Conservation (phyloP, 2,888 invertebrate genomes). For the Taenaris catops region DNA sequence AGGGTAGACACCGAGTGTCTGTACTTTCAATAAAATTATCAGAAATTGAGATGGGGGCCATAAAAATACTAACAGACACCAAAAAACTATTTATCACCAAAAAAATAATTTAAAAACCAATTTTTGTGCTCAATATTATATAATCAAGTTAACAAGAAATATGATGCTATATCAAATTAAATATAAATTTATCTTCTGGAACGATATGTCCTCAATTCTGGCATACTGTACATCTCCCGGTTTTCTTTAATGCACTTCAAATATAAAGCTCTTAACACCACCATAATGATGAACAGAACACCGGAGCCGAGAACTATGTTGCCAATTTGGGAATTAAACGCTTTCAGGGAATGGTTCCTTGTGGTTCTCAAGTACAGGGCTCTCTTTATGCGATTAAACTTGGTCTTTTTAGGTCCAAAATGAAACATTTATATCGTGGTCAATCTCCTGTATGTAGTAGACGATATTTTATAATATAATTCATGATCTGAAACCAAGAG, state of each 20-base stretch:
- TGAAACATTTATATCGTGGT: slow-evolving; percentile 27
- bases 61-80: too few relatives aligned
- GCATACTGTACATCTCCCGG: background rate
- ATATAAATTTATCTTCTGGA: background rate
- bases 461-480: too few relatives aligned
- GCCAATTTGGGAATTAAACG: slow-evolving; percentile 18
- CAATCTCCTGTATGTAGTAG: too few relatives aligned
- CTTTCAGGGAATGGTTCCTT: slow-evolving; percentile 4
- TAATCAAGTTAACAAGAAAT: too few relatives aligned
- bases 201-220: background rate
- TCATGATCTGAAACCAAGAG: too few relatives aligned
- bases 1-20: too few relatives aligned
- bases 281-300: slow-evolving; percentile 26
- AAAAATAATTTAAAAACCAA: too few relatives aligned
- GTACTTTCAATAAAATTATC: too few relatives aligned
- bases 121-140: too few relatives aligned
- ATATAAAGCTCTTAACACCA: slow-evolving; percentile 30
- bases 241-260: slow-evolving; percentile 26
- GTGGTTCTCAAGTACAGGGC: slow-evolving; percentile 27
- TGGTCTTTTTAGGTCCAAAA: slow-evolving; percentile 22
- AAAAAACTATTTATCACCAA: too few relatives aligned
- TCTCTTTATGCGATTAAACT: slow-evolving; percentile 30
- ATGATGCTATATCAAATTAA: too few relatives aligned
- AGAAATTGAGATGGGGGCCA: too few relatives aligned
- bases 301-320: slow-evolving; percentile 28